A percentile compares a stretch with the other conserved stretches of the same genome.
phyloP scores from a whole-genome alignment of 2,888 invertebrate genomes.

The Hermaeophaga mercurialis region DNA sequence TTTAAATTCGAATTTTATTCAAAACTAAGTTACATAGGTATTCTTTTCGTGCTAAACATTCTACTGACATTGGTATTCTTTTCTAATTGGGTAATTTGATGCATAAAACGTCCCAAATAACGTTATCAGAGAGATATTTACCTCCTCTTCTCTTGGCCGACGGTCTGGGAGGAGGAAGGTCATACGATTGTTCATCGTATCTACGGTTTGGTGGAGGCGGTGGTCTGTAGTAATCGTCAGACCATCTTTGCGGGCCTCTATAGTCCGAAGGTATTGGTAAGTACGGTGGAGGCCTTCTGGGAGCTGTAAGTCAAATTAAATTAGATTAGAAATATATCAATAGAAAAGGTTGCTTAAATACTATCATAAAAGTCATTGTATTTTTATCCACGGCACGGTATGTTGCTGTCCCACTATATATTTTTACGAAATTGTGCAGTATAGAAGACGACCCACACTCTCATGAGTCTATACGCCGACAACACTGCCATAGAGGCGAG shows the following conservation, averaged over 20 bases:
- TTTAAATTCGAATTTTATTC: no score
- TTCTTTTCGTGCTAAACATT: neutral
- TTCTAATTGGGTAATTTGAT: conserved; percentile 30
- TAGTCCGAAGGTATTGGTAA: conserved; percentile 24
- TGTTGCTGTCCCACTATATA: no score
- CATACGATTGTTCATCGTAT: conserved; percentile 37
- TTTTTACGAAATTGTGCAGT: no score
- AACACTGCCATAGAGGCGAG: no score
- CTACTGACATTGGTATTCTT: neutral
- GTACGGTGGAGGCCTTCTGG: conserved; percentile 2
- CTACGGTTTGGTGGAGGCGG: conserved; percentile 48
- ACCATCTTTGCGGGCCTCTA: conserved; percentile 37
- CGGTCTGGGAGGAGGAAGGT: conserved; percentile 33
- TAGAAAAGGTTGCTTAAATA: no score
- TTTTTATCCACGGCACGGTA: no score
- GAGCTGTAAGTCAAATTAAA: conserved; percentile 7
- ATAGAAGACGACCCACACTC: no score
- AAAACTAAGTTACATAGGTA: no score
- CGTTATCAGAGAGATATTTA: conserved; percentile 48
- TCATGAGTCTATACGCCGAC: no score
- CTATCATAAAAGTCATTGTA: no score
- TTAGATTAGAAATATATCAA: no score
- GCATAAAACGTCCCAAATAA: conserved; percentile 50
- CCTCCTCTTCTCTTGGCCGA: conserved; percentile 47
- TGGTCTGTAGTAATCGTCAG: conserved; percentile 39